Evolutionary conservation across 2,888 invertebrate species (phyloP), one percentile per base, ranked within the genome.

Genomic region (Trachelus stipa): DNA sequence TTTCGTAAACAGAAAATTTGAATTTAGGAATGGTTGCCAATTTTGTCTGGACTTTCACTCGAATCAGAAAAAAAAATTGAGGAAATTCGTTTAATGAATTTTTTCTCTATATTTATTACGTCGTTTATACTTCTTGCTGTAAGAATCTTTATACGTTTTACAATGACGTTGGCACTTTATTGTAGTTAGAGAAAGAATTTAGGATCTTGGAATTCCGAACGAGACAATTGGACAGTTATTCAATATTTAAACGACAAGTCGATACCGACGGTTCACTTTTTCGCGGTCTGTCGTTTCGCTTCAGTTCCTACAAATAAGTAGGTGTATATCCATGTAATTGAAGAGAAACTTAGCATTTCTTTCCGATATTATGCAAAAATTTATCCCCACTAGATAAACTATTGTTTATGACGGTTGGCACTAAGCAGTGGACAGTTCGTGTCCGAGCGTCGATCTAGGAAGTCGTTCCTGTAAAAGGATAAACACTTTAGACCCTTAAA

Each of bases 361-460:
- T 90, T 91, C 87, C 87, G 86, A 86, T 85, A 88, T 90, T 90
- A 90, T 90, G 90, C 88, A 90, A 90, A 88, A 88, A 87, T 84
- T 77, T 78, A 84, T 83, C 87, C 86, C 87, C 86, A 81, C 87
- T 85, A 79, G 73, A 76, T 78, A 79, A 82, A 76, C 80, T 79
- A 87, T 88, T 88, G 87, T 87, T 88, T 86, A 85, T 85, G 84
- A 87, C 79, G 84, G 81, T 82, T 83, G 75, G 82, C 80, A 76
- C 79, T 77, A 31, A 69, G 81, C 76, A 80, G 78, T 78, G 79
- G 79, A 76, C 85, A 89, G 88, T 88, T 85, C 69, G 74, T 74
- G 73, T 75, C 34, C 77, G 78, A 82, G 82, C 81, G 78, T 83
- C 82, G 31, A 30, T 68, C 30, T 35, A 69, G 73, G 23, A 68